phyloP scores from a whole-genome alignment of 2,797 vertebrate genomes.

The Galagoides demidoff region DNA sequence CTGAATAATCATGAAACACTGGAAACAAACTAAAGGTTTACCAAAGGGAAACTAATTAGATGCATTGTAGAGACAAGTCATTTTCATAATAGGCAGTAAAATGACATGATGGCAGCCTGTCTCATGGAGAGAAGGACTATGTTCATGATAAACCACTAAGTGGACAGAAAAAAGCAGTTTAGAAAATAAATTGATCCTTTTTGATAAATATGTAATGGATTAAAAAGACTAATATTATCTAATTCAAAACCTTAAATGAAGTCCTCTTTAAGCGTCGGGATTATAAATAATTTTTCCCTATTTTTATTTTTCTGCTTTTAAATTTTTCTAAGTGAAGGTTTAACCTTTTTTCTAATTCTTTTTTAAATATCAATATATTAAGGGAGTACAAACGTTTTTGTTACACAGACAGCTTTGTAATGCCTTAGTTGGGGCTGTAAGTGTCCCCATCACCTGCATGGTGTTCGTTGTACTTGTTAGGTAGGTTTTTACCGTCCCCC shows the following conservation, averaged over 20 bases:
- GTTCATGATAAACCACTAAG: neutral
- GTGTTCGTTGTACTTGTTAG: too few species aligned
- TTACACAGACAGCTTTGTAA: too few species aligned
- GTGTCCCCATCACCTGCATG: too few species aligned
- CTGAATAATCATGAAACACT: neutral
- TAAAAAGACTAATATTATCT: neutral
- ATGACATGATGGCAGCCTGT: neutral
- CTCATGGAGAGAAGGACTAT: neutral
- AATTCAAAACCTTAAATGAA: conserved; percentile 25
- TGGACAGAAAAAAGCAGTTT: neutral
- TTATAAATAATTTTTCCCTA: conserved; percentile 1
- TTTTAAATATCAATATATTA: too few species aligned
- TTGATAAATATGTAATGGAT: neutral
- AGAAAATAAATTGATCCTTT: conserved; percentile 30
- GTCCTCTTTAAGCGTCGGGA: neutral
- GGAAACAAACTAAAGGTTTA: conserved; percentile 43
- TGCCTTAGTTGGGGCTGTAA: too few species aligned
- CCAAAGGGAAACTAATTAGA: neutral
- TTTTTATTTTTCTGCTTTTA: neutral
- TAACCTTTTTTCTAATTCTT: neutral
- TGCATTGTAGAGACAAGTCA: neutral
- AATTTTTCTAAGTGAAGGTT: conserved; percentile 33
- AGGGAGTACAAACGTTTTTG: too few species aligned
- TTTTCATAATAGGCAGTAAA: conserved; percentile 43
- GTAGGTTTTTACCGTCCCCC: too few species aligned